Percentiles rank a stretch among this genome's conserved stretches.
Conservation (phyloP, 1,140 invertebrate species). For the Sycobia sp. region DNA sequence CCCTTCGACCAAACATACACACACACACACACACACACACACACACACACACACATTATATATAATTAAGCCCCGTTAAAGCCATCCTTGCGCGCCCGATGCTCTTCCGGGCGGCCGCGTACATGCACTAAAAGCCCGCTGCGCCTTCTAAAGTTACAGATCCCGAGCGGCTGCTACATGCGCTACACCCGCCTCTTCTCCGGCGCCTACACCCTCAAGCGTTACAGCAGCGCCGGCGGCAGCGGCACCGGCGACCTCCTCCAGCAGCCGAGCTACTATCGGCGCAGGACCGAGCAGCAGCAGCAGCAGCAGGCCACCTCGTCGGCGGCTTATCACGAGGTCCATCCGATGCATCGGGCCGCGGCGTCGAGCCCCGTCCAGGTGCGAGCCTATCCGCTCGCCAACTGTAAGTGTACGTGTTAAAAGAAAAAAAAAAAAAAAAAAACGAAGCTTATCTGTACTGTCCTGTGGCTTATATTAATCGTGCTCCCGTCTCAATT, state of each 20-base stretch:
- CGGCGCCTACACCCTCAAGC: constrained; percentile 49
- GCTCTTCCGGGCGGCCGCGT: too few relatives aligned
- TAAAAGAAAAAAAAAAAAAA: too few relatives aligned
- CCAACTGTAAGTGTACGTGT: constrained; percentile 52
- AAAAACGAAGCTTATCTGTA: too few relatives aligned
- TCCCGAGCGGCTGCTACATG: constrained; percentile 55
- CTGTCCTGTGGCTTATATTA: too few relatives aligned
- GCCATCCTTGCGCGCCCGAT: too few relatives aligned
- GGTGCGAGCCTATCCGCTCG: constrained; percentile 43
- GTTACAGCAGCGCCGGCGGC: constrained; percentile 13
- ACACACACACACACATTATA: too few relatives aligned
- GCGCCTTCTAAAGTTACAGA: constrained; percentile 47
- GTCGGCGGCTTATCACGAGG: constrained; percentile 33
- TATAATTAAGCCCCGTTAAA: too few relatives aligned
- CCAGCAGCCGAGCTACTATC: constrained; percentile 40
- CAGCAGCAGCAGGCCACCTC: too few relatives aligned
- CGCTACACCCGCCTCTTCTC: constrained; percentile 56
- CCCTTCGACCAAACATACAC: too few relatives aligned
- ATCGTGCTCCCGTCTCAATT: too few relatives aligned
- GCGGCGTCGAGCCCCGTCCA: constrained; percentile 33
- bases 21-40: too few relatives aligned
- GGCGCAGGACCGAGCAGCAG: constrained; percentile 30
- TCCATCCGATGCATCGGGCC: constrained; percentile 51
- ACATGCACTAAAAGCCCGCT: too few relatives aligned
- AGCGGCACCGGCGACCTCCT: constrained; percentile 21